A percentile compares a stretch with the other conserved stretches of the same genome.
phyloP scores from a whole-genome alignment of 2,113 vertebrate species.

The Elanoides forficatus region DNA sequence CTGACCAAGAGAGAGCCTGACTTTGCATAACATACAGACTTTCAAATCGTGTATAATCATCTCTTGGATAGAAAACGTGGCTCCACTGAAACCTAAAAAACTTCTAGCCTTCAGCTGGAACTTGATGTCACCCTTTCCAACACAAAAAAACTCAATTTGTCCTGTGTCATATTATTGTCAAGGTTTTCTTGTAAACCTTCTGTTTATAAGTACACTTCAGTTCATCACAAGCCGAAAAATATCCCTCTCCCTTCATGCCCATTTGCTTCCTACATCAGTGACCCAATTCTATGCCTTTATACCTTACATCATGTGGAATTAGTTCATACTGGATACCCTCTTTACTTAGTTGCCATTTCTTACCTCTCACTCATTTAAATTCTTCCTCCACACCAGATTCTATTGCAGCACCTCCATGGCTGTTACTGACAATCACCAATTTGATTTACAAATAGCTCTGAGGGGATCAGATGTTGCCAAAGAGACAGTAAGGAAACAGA shows the following conservation, averaged over 20 bases:
- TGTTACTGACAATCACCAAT: constrained; percentile 4
- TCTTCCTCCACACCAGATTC: constrained; percentile 11
- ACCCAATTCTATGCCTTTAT: not conserved
- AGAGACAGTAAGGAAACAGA: not conserved
- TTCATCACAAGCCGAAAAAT: not conserved
- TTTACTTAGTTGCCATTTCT: not conserved
- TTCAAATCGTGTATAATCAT: not conserved
- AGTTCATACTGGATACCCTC: not conserved
- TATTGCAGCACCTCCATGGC: constrained; percentile 21
- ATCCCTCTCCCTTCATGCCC: not conserved
- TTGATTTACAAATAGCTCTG: constrained; percentile 45
- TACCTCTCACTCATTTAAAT: constrained; percentile 24
- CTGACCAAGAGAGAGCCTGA: not conserved
- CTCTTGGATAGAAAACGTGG: not conserved
- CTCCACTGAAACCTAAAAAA: not conserved
- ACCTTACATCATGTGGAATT: not conserved
- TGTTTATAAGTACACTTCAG: not conserved
- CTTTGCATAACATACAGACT: not conserved
- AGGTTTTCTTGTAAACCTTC: not conserved
- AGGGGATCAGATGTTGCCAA: constrained; percentile 11
- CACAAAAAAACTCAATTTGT: not conserved
- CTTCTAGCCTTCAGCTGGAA: not conserved
- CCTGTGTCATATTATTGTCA: not conserved
- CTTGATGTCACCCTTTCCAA: not conserved
- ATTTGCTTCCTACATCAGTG: not conserved